Evolutionary conservation across 1,140 invertebrate species (phyloP).

Genomic region (Calephelis virginiensis): DNA sequence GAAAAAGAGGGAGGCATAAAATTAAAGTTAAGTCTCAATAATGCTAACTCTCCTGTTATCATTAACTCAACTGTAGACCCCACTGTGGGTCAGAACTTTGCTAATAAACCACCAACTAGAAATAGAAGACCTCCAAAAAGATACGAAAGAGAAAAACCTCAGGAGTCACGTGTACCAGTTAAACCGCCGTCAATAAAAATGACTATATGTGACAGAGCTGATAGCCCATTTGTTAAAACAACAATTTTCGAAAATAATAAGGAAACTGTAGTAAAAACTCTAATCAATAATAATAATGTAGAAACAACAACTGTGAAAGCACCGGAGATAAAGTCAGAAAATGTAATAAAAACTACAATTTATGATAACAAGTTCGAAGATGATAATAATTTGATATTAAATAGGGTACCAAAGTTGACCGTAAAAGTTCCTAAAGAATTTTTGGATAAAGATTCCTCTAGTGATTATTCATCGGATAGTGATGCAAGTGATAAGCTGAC

Average conservation of each 20-base stretch:
- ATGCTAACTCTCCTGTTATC: slow-evolving; percentile 69
- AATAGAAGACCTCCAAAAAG: slow-evolving; percentile 70
- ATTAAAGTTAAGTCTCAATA: slow-evolving; percentile 69
- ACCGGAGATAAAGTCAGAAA: slow-evolving; percentile 53
- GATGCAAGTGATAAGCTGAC: slow-evolving; percentile 80
- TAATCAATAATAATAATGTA: slow-evolving; percentile 61
- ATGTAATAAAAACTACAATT: slow-evolving; percentile 63
- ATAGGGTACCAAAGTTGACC: slow-evolving; percentile 74
- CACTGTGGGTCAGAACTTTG: slow-evolving; percentile 56
- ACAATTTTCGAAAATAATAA: slow-evolving; percentile 68
- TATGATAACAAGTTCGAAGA: slow-evolving; percentile 71
- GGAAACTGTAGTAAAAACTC: slow-evolving; percentile 56
- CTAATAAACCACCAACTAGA: slow-evolving; percentile 63
- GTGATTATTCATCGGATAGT: slow-evolving; percentile 78
- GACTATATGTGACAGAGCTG: slow-evolving; percentile 73
- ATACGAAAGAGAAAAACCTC: slow-evolving; percentile 60
- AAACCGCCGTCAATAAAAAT: slow-evolving; percentile 67
- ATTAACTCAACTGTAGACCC: slow-evolving; percentile 74
- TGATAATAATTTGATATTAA: slow-evolving; percentile 54
- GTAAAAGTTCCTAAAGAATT: slow-evolving; percentile 75
- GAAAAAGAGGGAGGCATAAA: slow-evolving; percentile 68
- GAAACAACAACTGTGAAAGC: slow-evolving; percentile 38
- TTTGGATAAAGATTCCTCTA: slow-evolving; percentile 74
- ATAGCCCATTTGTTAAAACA: slow-evolving; percentile 70
- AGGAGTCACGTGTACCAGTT: slow-evolving; percentile 32